phyloP scores from a whole-genome alignment of 2,797 vertebrate species.

The Poeciliopsis infans region DNA sequence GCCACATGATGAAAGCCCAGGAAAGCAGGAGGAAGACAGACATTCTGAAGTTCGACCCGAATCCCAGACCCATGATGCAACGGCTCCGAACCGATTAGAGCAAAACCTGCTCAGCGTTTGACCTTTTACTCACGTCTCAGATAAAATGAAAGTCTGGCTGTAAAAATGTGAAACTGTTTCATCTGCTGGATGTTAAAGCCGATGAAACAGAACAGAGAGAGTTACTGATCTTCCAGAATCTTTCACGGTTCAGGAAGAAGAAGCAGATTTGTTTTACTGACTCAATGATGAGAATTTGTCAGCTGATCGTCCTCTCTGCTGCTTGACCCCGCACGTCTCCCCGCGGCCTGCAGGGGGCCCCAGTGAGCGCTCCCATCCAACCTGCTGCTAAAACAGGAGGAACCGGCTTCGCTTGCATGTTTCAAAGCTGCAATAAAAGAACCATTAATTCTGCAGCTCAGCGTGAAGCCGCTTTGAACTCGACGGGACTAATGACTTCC shows the following conservation, averaged over 20 bases:
- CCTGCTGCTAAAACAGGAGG: neutral
- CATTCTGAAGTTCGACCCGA: conserved; percentile 10
- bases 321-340: neutral
- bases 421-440: neutral
- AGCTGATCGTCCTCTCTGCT: neutral
- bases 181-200: neutral
- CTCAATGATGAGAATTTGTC: neutral
- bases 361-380: neutral
- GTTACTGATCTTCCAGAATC: neutral
- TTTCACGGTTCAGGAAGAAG: neutral
- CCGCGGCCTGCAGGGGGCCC: neutral
- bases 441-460: neutral
- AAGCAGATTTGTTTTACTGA: neutral
- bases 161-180: neutral
- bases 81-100: conserved; percentile 21
- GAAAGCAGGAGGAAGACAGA: conserved; percentile 36
- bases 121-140: conserved; percentile 1
- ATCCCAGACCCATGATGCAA: conserved; percentile 42
- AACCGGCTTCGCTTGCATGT: neutral
- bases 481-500: conserved; percentile 24
- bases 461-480: conserved; percentile 19
- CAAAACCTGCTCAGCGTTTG: conserved; percentile 22
- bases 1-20: conserved; percentile 52
- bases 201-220: neutral
- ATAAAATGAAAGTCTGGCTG: neutral